These are phyloP conservation scores for Drosophila sproati DNA, from an alignment of 1,140 invertebrate species.

Conservation along the genomic window DNA sequence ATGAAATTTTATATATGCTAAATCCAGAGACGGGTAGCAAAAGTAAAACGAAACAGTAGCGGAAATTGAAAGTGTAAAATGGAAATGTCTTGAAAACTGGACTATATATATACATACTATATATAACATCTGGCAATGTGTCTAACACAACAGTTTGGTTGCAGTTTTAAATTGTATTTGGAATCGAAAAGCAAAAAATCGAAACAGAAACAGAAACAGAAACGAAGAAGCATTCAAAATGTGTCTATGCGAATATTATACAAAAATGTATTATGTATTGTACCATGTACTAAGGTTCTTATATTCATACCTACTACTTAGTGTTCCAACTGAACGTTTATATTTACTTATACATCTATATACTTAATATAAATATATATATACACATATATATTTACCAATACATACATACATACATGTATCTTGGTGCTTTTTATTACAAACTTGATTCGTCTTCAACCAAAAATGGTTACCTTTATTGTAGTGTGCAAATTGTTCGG, in stretches of 20 bases:
- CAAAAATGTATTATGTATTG: constrained; percentile 45
- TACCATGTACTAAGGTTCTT: constrained; percentile 26
- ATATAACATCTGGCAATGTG: constrained; percentile 31
- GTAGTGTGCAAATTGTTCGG: constrained; percentile 28
- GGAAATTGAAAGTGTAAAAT: constrained; percentile 19
- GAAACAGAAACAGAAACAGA: constrained; percentile 30
- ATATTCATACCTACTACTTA: constrained; percentile 43
- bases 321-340: constrained; percentile 51
- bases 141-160: constrained; percentile 26
- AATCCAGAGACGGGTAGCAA: constrained; percentile 36
- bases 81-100: constrained; percentile 11
- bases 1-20: constrained; percentile 62
- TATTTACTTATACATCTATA: constrained; percentile 48
- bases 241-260: constrained; percentile 75
- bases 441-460: constrained; percentile 30
- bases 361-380: constrained; percentile 31
- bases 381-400: constrained; percentile 20
- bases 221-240: constrained; percentile 80
- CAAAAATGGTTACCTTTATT: neutral
- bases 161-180: constrained; percentile 6
- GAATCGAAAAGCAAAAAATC: constrained; percentile 46
- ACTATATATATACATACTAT: neutral
- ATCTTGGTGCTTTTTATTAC: constrained; percentile 51
- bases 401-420: constrained; percentile 37
- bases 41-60: constrained; percentile 10